These are phyloP conservation scores for Heliothis virescens DNA, from an alignment of 1,140 invertebrate species.

Conservation along the genomic window DNA sequence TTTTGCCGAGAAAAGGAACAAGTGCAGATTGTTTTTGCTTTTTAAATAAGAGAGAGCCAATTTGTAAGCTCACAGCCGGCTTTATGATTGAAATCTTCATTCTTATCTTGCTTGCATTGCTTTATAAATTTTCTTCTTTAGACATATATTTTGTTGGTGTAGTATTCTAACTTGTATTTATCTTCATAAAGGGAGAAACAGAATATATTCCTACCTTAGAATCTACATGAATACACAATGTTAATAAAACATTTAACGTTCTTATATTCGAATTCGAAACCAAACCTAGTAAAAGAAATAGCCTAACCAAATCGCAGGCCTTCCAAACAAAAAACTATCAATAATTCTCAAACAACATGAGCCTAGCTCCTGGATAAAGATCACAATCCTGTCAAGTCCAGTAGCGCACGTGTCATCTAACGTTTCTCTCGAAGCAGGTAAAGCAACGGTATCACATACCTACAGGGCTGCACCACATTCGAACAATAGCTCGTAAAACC, in stretches of 20 bases:
- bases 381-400: neutral
- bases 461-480: slow-evolving; percentile 27
- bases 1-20: neutral
- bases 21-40: neutral
- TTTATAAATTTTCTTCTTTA: no score
- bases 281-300: no score
- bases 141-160: no score
- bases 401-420: slow-evolving; percentile 6
- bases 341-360: neutral
- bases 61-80: neutral
- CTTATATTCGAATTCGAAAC: no score
- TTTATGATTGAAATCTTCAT: neutral
- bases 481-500: slow-evolving; percentile 23
- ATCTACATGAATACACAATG: no score
- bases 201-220: no score
- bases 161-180: no score
- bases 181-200: no score
- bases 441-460: slow-evolving; percentile 35
- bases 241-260: no score
- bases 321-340: neutral
- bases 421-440: neutral
- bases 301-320: neutral
- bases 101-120: no score
- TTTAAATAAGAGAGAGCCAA: neutral
- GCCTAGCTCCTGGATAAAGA: neutral